These are phyloP conservation scores for Tautogolabrus adspersus DNA, from an alignment of 2,113 vertebrate species.

Conservation along the genomic window DNA sequence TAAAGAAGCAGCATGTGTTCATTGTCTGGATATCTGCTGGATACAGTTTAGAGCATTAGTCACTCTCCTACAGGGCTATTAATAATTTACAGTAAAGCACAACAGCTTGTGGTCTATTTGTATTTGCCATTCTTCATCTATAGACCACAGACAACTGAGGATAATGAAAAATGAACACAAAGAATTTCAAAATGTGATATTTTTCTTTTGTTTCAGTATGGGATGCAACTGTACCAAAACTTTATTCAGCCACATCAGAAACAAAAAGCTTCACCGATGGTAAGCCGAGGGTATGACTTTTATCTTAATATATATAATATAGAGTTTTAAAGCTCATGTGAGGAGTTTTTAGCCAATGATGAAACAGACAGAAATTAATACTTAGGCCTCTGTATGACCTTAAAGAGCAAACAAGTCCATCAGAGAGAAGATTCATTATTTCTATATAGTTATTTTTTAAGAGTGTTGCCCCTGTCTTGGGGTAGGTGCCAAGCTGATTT, in stretches of 20 bases:
- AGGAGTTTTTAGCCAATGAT: too few relatives aligned
- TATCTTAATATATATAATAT: background rate
- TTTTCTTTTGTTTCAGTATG: slow-evolving; percentile 86
- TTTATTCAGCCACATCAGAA: slow-evolving; percentile 93
- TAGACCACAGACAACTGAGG: background rate
- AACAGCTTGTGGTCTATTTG: slow-evolving; percentile 11
- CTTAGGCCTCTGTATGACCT: too few relatives aligned
- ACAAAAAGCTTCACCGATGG: slow-evolving; percentile 92
- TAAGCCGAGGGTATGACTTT: slow-evolving; percentile 74
- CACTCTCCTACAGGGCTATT: slow-evolving; percentile 25
- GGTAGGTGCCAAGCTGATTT: too few relatives aligned
- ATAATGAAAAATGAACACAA: background rate
- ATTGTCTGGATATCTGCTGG: slow-evolving; percentile 63
- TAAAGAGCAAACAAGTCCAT: too few relatives aligned
- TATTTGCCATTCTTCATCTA: slow-evolving; percentile 1
- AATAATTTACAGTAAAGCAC: slow-evolving; percentile 36
- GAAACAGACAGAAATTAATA: too few relatives aligned
- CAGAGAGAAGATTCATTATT: too few relatives aligned
- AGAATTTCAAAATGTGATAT: background rate
- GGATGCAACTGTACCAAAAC: slow-evolving; percentile 97
- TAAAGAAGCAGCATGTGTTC: slow-evolving; percentile 64
- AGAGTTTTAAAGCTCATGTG: too few relatives aligned
- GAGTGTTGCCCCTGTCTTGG: too few relatives aligned
- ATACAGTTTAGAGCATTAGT: slow-evolving; percentile 49
- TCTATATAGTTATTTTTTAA: too few relatives aligned